Base-by-base conservation (phyloP, 2,113 vertebrate species). In the Percina caprodes region DNA sequence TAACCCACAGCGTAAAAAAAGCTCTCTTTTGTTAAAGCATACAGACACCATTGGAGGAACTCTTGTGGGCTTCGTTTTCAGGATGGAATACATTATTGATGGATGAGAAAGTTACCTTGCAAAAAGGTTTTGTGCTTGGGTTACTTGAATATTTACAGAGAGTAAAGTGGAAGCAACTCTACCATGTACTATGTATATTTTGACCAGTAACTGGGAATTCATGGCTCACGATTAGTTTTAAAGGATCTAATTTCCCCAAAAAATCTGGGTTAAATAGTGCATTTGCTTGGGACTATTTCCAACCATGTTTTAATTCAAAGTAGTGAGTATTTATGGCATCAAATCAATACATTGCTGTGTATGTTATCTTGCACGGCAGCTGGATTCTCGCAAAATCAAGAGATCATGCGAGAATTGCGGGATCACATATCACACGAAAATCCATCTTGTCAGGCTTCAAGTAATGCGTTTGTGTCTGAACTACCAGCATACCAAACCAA, bases 41-140 rank as follows among this genome's bases (percentile, higher is more conserved):
- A 15, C 54, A 55, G 52, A 74, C 52, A 59, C 61, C 45, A 54
- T 8, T 0, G 3, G 52, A 75, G 13, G 19, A 74, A 35, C 30
- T 77, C 24, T 59, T 30, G 51, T 65, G 54, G 48, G 85, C 83
- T 77, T 85, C 72, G 33, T 77, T 87, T 86, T 83, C 67, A 83
- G 61, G 61, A 21, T 46, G 9, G 54, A 56, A 79, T 86, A 21
- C 61, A 86, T 90, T 77, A 87, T 89, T 84, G 51, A 91, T 88
- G 46, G 49, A 8, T 46, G 2, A 52, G 54, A 81, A 56, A 35
- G 74, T 74, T 54, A 72, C 62, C 46, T 60, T 42, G 39, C 24
- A 26, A 18, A 54, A 70, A 74, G 58, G 52, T 61, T 73, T 77
- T 49, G 16, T 26, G 35, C 66, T 61, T 19, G 14, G 16, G 48